Conservation (phyloP, 1,140 invertebrate genomes). For the Camponotus vicinus region DNA sequence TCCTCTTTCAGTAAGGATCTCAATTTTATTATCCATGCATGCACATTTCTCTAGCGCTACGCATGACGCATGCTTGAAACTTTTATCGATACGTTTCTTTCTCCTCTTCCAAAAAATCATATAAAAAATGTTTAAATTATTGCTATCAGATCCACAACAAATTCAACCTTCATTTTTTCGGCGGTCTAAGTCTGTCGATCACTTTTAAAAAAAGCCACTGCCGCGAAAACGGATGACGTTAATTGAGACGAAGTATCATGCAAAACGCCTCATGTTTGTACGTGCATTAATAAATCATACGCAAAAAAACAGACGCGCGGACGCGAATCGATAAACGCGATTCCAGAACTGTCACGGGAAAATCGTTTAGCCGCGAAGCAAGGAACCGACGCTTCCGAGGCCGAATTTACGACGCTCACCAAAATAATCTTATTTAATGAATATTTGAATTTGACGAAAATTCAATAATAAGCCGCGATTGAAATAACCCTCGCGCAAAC, state of each 20-base stretch:
- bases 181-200: slow-evolving; percentile 2
- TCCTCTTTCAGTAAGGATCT: slow-evolving; percentile 12
- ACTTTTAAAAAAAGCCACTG: slow-evolving; percentile 33
- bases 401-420: not conserved
- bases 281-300: slow-evolving; percentile 55
- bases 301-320: slow-evolving; percentile 12
- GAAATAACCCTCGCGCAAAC: slow-evolving; percentile 43
- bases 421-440: slow-evolving; percentile 55
- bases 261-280: slow-evolving; percentile 10
- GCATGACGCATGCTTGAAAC: not conserved
- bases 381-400: not conserved
- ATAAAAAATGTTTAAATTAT: slow-evolving; percentile 13
- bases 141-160: not conserved
- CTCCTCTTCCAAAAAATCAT: not conserved
- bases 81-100: not conserved
- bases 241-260: slow-evolving; percentile 57
- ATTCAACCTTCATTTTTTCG: not conserved
- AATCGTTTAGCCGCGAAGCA: slow-evolving; percentile 29
- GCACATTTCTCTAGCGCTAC: not conserved
- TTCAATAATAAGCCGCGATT: slow-evolving; percentile 41
- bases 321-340: not conserved
- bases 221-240: slow-evolving; percentile 40
- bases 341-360: not conserved
- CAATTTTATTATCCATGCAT: slow-evolving; percentile 12
- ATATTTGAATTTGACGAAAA: slow-evolving; percentile 52